Evolutionary conservation across 2,113 vertebrate species (phyloP).

Genomic region (Trematomus loennbergii): DNA sequence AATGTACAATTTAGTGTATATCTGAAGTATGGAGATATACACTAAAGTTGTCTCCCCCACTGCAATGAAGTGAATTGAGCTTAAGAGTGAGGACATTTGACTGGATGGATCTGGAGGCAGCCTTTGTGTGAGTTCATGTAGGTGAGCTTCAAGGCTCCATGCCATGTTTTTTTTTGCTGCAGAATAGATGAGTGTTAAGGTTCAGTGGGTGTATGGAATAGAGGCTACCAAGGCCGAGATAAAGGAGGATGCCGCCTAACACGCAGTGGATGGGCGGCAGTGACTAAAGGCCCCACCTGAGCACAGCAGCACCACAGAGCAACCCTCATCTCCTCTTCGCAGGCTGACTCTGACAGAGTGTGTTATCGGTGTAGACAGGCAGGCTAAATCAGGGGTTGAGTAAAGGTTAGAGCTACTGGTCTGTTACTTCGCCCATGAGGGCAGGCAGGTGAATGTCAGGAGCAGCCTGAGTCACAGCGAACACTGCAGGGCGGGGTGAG

Average conservation of each 20-base stretch:
- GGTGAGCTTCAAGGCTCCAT: slow-evolving; percentile 65
- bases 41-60: not conserved
- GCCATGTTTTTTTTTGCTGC: slow-evolving; percentile 42
- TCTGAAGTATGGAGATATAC: slow-evolving; percentile 12
- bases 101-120: slow-evolving; percentile 47
- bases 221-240: slow-evolving; percentile 59
- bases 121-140: slow-evolving; percentile 49
- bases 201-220: slow-evolving; percentile 60
- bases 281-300: slow-evolving; percentile 65
- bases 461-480: slow-evolving; percentile 65
- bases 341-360: slow-evolving; percentile 70
- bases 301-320: slow-evolving; percentile 39
- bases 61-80: slow-evolving; percentile 8
- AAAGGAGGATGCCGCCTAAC: slow-evolving; percentile 58
- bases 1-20: slow-evolving; percentile 24
- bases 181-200: slow-evolving; percentile 62
- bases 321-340: slow-evolving; percentile 52
- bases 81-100: slow-evolving; percentile 30
- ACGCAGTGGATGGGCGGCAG: slow-evolving; percentile 44
- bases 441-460: slow-evolving; percentile 75
- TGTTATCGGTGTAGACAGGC: slow-evolving; percentile 76
- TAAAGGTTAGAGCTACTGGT: slow-evolving; percentile 78
- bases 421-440: slow-evolving; percentile 62
- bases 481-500: slow-evolving; percentile 53
- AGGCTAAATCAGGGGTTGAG: slow-evolving; percentile 74